Conservation (phyloP, 1,140 invertebrate genomes). For the Eumeta japonica region DNA sequence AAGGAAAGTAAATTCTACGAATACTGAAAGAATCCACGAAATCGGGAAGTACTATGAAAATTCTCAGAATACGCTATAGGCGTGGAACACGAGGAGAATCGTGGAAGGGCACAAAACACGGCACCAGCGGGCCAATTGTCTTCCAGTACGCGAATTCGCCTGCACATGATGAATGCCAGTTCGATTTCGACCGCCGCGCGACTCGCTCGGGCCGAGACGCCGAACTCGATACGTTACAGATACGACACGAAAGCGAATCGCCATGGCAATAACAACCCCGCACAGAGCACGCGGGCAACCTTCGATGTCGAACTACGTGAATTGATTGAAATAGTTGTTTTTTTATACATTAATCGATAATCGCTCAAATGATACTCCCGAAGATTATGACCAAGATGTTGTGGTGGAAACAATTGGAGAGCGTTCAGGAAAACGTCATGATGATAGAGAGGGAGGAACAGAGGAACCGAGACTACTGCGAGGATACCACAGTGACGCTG, state of each 20-base stretch:
- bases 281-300: too few relatives aligned
- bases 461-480: conserved; percentile 22
- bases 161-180: conserved; percentile 25
- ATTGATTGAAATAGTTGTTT: background rate
- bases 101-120: too few relatives aligned
- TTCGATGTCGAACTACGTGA: too few relatives aligned
- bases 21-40: too few relatives aligned
- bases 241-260: conserved; percentile 4
- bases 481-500: conserved; percentile 35
- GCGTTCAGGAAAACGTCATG: conserved; percentile 32
- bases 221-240: background rate
- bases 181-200: conserved; percentile 29
- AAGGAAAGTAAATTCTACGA: too few relatives aligned
- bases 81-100: too few relatives aligned
- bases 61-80: too few relatives aligned
- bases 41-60: too few relatives aligned
- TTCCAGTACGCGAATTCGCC: conserved; percentile 28
- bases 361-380: background rate
- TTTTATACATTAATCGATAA: background rate
- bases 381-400: conserved; percentile 33
- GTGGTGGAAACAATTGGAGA: conserved; percentile 51
- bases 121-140: conserved; percentile 30
- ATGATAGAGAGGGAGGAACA: conserved; percentile 45
- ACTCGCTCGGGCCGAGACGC: conserved; percentile 7
- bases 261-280: conserved; percentile 35